phyloP scores from a whole-genome alignment of 2,113 vertebrate genomes.

The Prietella phreatophila region DNA sequence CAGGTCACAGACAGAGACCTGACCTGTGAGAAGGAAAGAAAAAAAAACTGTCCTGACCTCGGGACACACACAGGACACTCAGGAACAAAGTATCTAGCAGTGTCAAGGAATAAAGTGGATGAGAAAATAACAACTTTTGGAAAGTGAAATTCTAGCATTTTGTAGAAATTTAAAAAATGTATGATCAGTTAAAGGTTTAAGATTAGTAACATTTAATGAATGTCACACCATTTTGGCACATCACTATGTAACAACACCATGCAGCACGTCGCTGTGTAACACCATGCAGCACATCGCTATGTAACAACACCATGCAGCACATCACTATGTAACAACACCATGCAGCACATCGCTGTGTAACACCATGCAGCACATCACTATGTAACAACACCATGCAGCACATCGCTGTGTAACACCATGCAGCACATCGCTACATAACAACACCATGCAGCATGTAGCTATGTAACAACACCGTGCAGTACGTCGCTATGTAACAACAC shows the following conservation, averaged over 20 bases:
- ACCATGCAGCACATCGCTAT: background rate
- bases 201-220: background rate
- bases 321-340: background rate
- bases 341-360: background rate
- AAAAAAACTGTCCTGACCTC: background rate
- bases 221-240: background rate
- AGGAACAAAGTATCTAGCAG: too few relatives aligned
- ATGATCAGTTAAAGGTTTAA: background rate
- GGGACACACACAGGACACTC: conserved; percentile 22
- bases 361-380: too few relatives aligned
- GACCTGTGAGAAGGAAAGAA: background rate
- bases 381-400: background rate
- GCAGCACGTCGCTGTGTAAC: background rate
- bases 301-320: background rate
- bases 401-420: background rate
- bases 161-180: background rate
- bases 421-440: too few relatives aligned
- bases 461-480: background rate
- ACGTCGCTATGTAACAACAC: too few relatives aligned
- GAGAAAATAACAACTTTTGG: background rate
- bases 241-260: background rate
- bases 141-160: background rate
- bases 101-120: background rate
- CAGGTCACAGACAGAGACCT: conserved; percentile 22
- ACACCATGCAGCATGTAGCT: too few relatives aligned